These are phyloP conservation scores for Proales similis DNA, from an alignment of 1,140 invertebrate genomes.

Conservation along the genomic window DNA sequence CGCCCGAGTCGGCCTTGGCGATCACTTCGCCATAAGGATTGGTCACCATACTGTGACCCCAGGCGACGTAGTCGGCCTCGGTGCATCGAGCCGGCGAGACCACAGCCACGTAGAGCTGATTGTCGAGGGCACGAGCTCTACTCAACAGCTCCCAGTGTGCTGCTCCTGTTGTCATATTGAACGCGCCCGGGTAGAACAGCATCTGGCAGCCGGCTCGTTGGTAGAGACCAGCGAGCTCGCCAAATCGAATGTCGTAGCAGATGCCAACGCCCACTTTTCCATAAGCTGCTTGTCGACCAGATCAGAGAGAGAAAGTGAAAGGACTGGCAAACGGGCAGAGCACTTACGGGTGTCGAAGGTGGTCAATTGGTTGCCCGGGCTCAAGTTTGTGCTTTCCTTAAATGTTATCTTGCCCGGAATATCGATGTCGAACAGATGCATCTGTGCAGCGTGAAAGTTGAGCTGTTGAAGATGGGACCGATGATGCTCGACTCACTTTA, in stretches of 20 bases:
- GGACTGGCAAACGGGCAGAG: constrained; percentile 40
- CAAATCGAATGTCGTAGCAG: constrained; percentile 86
- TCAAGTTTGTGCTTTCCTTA: constrained; percentile 76
- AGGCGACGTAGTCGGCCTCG: constrained; percentile 32
- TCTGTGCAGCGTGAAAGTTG: constrained; percentile 55
- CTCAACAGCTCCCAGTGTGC: constrained; percentile 80
- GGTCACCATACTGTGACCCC: constrained; percentile 16
- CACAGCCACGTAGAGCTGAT: constrained; percentile 60
- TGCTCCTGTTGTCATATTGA: constrained; percentile 89
- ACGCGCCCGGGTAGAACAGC: constrained; percentile 82
- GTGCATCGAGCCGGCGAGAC: constrained; percentile 60
- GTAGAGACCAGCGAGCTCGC: constrained; percentile 77
- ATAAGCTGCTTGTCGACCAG: constrained; percentile 50
- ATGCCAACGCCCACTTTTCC: constrained; percentile 81
- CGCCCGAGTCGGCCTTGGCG: constrained; percentile 61
- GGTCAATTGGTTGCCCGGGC: constrained; percentile 66
- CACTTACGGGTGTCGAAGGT: constrained; percentile 61
- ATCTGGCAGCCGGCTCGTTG: constrained; percentile 65
- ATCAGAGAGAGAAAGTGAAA: constrained; percentile 19
- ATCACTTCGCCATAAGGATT: constrained; percentile 61
- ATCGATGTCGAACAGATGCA: constrained; percentile 91
- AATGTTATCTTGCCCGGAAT: constrained; percentile 85
- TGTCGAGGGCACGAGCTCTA: constrained; percentile 72
- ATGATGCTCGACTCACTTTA: constrained; percentile 46
- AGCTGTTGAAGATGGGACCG: constrained; percentile 39